Evolutionary conservation across 2,797 vertebrate species (phyloP).

Genomic region (Eulemur albifrons): DNA sequence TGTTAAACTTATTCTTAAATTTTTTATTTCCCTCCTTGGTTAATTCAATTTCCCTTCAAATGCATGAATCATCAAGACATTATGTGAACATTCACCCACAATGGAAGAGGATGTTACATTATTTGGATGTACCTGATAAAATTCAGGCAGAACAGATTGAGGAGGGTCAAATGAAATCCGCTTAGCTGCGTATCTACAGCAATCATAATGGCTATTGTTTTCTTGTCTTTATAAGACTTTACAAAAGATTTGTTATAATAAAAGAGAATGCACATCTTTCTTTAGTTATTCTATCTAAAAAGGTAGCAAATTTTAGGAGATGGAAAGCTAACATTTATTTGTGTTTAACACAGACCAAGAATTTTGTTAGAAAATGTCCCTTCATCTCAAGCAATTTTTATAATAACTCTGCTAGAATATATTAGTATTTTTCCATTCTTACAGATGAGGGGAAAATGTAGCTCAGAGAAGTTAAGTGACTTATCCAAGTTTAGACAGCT

Average conservation of each 20-base stretch:
- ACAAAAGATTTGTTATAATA: not conserved
- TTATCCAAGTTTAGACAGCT: not conserved
- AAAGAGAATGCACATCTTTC: slow-evolving; percentile 22
- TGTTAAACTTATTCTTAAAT: slow-evolving; percentile 80
- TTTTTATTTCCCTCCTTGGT: slow-evolving; percentile 78
- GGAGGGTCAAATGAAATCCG: slow-evolving; percentile 9
- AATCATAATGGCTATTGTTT: slow-evolving; percentile 34
- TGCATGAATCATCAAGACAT: slow-evolving; percentile 78
- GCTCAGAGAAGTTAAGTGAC: not conserved
- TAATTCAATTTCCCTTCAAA: slow-evolving; percentile 79
- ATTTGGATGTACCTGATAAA: slow-evolving; percentile 61
- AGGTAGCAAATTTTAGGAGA: not conserved
- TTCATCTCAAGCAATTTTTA: not conserved
- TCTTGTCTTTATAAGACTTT: slow-evolving; percentile 10
- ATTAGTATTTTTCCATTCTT: not conserved
- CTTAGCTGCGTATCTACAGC: not conserved
- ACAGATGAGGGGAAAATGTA: not conserved
- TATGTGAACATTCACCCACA: slow-evolving; percentile 71
- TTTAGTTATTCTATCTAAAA: slow-evolving; percentile 42
- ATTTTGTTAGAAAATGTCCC: not conserved
- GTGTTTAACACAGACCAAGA: not conserved
- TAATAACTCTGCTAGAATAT: not conserved
- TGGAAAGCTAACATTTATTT: not conserved
- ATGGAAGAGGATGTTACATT: slow-evolving; percentile 61
- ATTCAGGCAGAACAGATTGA: slow-evolving; percentile 50